These are phyloP conservation scores for Pungitius pungitius DNA, from an alignment of 2,113 vertebrate genomes.

Conservation along the genomic window DNA sequence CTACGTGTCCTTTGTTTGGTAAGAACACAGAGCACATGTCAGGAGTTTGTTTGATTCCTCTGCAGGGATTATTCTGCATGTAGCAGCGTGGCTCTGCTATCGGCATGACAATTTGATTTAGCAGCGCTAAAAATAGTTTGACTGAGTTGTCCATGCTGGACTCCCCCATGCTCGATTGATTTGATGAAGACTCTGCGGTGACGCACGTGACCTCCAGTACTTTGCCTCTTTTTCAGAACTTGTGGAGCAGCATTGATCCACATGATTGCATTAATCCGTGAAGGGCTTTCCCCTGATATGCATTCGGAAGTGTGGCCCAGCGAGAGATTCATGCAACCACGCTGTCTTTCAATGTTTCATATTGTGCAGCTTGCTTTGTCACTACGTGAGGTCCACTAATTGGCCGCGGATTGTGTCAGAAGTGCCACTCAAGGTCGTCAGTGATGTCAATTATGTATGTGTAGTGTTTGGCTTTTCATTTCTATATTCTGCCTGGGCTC, in stretches of 20 bases:
- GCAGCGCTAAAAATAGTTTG: conserved; percentile 17
- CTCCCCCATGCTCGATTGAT: conserved; percentile 44
- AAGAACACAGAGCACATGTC: conserved; percentile 11
- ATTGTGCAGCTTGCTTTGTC: conserved; percentile 14
- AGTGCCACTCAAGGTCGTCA: conserved; percentile 7
- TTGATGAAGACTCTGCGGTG: conserved; percentile 11
- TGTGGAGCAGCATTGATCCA: conserved; percentile 52
- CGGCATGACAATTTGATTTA: conserved; percentile 17
- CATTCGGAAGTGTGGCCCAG: conserved; percentile 7
- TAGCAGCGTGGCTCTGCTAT: background rate
- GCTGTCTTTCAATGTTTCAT: conserved; percentile 11
- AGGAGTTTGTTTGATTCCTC: conserved; percentile 22
- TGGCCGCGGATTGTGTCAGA: conserved; percentile 21
- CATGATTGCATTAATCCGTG: conserved; percentile 39
- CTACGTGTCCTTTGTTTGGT: background rate
- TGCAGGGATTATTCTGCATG: conserved; percentile 3
- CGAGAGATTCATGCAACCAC: background rate
- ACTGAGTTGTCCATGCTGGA: conserved; percentile 9
- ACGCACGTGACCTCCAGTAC: conserved; percentile 21
- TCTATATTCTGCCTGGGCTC: conserved; percentile 48
- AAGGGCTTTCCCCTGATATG: conserved; percentile 18
- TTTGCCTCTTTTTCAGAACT: conserved; percentile 43
- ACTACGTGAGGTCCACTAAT: conserved; percentile 23
- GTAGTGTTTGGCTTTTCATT: conserved; percentile 50
- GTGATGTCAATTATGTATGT: conserved; percentile 44